These are phyloP conservation scores for Luperina nickerlii DNA, from an alignment of 2,888 invertebrate genomes.

Conservation along the genomic window DNA sequence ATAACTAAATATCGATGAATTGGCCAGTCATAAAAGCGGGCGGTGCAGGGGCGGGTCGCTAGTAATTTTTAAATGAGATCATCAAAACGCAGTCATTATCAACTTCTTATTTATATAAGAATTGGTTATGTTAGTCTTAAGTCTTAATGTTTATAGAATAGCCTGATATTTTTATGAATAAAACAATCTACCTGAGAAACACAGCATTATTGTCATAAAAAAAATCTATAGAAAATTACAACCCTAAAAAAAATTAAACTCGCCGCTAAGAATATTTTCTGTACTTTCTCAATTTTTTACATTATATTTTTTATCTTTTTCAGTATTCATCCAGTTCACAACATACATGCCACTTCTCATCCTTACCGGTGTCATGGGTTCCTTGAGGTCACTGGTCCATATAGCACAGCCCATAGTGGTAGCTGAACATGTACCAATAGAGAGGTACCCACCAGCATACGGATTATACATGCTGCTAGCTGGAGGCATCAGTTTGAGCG, in stretches of 20 bases:
- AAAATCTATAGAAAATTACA: background rate
- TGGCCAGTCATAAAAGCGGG: too few relatives aligned
- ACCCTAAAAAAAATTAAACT: too few relatives aligned
- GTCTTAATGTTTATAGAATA: too few relatives aligned
- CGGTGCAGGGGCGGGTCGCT: too few relatives aligned
- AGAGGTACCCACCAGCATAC: conserved; percentile 92
- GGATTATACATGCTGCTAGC: conserved; percentile 92
- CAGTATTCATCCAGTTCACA: conserved; percentile 91
- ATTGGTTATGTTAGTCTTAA: too few relatives aligned
- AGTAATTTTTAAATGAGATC: too few relatives aligned
- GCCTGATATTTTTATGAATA: too few relatives aligned
- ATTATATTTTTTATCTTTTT: conserved; percentile 59
- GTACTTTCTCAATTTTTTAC: background rate
- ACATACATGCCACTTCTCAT: conserved; percentile 89
- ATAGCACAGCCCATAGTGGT: conserved; percentile 92
- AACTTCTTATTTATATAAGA: too few relatives aligned
- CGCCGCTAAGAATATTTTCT: background rate
- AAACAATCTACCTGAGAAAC: background rate
- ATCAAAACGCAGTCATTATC: too few relatives aligned
- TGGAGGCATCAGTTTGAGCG: conserved; percentile 90
- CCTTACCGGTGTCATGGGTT: conserved; percentile 89
- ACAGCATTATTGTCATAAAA: too few relatives aligned
- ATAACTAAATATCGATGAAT: too few relatives aligned
- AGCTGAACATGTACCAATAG: conserved; percentile 91
- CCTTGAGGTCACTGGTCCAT: conserved; percentile 91